Evolutionary conservation across 2,888 invertebrate genomes (phyloP).

Genomic region (Dicranocentrus wangi): DNA sequence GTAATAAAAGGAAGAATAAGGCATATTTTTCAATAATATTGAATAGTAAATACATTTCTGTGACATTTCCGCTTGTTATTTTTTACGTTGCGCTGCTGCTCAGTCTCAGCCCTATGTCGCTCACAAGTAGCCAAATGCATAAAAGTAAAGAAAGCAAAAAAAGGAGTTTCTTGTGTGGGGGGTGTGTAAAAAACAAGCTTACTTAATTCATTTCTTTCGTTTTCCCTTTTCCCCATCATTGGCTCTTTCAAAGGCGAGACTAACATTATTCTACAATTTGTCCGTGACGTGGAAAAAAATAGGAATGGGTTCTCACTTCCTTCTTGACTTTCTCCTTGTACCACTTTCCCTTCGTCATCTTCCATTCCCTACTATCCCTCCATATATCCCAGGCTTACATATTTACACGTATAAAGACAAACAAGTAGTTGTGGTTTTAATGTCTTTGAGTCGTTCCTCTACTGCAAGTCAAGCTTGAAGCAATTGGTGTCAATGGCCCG

Average conservation of each 20-base stretch:
- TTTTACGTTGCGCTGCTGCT: background rate
- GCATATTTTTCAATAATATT: too few relatives aligned
- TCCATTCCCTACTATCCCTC: too few relatives aligned
- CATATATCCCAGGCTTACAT: too few relatives aligned
- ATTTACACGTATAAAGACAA: too few relatives aligned
- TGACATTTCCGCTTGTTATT: background rate
- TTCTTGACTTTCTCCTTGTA: background rate
- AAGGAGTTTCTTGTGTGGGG: background rate
- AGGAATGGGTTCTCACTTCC: background rate
- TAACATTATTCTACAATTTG: slow-evolving; percentile 34
- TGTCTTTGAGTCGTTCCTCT: too few relatives aligned
- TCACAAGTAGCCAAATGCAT: too few relatives aligned
- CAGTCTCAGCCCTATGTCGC: too few relatives aligned
- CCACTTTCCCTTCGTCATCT: background rate
- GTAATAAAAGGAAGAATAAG: too few relatives aligned
- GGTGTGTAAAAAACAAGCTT: background rate
- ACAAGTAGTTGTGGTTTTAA: too few relatives aligned
- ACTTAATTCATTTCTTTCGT: slow-evolving; percentile 15
- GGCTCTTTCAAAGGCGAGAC: background rate
- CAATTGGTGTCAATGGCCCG: slow-evolving; percentile 15
- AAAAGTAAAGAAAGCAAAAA: background rate
- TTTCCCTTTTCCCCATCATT: background rate
- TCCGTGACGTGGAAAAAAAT: slow-evolving; percentile 24
- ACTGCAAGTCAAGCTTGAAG: slow-evolving; percentile 7
- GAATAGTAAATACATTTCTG: background rate